Conservation (phyloP, 2,888 invertebrate species). For the Cantharis nigra region DNA sequence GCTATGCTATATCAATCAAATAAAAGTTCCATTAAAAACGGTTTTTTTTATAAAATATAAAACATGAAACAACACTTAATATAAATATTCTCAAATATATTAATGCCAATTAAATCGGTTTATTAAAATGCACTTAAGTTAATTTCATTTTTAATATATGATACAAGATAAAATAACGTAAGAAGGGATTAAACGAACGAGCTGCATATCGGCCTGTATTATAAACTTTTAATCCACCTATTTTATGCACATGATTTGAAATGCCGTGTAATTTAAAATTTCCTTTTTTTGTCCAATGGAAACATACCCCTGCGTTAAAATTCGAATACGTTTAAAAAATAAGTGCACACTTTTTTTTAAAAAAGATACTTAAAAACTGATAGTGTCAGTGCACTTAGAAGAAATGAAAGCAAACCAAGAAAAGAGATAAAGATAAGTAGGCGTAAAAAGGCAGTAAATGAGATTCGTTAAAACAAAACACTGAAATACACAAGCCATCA, state of each 20-base stretch:
- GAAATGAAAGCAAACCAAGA: constrained; percentile 32
- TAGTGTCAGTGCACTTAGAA: constrained; percentile 35
- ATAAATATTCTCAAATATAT: constrained; percentile 20
- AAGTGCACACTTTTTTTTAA: background rate
- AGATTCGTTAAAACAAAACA: constrained; percentile 49
- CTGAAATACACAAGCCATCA: constrained; percentile 46
- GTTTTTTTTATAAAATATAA: constrained; percentile 17
- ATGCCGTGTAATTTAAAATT: background rate
- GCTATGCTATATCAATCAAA: constrained; percentile 8
- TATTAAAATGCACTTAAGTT: constrained; percentile 22
- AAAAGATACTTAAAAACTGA: constrained; percentile 26
- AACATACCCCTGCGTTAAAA: background rate
- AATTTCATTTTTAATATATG: constrained; percentile 20
- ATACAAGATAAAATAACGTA: constrained; percentile 15
- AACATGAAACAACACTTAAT: constrained; percentile 25
- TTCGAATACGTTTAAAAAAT: background rate
- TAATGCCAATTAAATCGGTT: constrained; percentile 22
- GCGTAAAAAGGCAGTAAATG: constrained; percentile 44
- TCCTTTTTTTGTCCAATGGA: background rate
- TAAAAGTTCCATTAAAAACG: constrained; percentile 17
- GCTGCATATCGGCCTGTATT: constrained; percentile 6
- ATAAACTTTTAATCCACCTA: background rate
- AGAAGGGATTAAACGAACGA: background rate
- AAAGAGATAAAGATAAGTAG: constrained; percentile 39
- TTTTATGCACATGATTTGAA: background rate